Conservation (phyloP, 1,140 invertebrate species). For the Rhysida immarginata region DNA sequence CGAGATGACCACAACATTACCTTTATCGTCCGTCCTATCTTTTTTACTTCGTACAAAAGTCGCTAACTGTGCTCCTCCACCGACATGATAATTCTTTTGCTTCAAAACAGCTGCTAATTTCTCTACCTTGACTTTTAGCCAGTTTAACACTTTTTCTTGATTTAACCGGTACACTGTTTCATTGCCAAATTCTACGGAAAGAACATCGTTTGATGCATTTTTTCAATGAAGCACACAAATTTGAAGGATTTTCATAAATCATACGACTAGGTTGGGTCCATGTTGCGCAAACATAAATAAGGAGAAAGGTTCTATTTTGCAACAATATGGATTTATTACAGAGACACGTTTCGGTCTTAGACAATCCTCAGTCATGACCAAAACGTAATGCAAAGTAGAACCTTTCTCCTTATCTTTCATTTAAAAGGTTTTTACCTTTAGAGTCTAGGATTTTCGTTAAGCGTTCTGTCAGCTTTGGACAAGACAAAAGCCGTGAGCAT, state of each 20-base stretch:
- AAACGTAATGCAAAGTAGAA: too few relatives aligned
- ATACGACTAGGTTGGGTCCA: too few relatives aligned
- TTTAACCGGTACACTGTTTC: constrained; percentile 6
- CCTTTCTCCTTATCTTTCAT: too few relatives aligned
- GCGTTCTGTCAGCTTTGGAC: constrained; percentile 4
- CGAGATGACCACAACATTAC: too few relatives aligned
- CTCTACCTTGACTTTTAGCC: constrained; percentile 15
- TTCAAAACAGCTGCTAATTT: constrained; percentile 12
- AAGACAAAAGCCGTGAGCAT: background rate
- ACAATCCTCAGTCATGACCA: too few relatives aligned
- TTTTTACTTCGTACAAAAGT: constrained; percentile 10
- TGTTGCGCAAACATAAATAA: too few relatives aligned
- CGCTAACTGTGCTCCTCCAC: constrained; percentile 16
- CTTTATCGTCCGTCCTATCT: background rate
- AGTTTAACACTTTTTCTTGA: constrained; percentile 15
- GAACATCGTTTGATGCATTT: background rate
- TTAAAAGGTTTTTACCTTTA: too few relatives aligned
- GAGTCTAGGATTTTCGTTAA: constrained; percentile 15
- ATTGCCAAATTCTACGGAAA: background rate
- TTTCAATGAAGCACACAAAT: background rate
- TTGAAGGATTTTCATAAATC: too few relatives aligned
- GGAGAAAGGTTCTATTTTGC: too few relatives aligned
- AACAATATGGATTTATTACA: too few relatives aligned
- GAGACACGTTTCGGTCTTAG: too few relatives aligned
- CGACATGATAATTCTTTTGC: constrained; percentile 8